These are phyloP conservation scores for Diplogasteroides magnus DNA, from an alignment of 1,140 invertebrate genomes.

Conservation along the genomic window DNA sequence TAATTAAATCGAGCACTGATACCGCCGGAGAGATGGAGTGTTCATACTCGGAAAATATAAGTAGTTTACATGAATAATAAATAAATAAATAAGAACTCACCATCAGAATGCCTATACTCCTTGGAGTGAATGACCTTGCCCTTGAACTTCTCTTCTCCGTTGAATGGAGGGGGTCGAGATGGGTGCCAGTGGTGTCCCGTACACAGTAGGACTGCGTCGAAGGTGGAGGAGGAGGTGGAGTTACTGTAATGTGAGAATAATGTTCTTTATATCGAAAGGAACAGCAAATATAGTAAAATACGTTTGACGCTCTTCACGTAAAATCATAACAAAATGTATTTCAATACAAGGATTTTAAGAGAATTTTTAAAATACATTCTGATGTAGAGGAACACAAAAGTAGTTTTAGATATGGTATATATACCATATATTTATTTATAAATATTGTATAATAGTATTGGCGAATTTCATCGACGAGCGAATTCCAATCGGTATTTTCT, in stretches of 20 bases:
- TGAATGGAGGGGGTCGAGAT: conserved; percentile 43
- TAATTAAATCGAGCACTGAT: no score
- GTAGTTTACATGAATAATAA: no score
- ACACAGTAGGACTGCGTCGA: conserved; percentile 51
- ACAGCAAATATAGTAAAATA: not conserved
- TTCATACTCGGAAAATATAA: no score
- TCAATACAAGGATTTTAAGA: not conserved
- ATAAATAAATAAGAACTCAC: no score
- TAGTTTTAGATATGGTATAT: not conserved
- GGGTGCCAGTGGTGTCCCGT: conserved; percentile 55
- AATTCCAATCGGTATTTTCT: no score
- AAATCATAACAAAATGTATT: no score
- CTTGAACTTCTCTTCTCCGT: conserved; percentile 57
- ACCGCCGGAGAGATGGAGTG: no score
- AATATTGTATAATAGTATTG: no score
- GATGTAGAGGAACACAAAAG: not conserved
- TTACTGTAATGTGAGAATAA: not conserved
- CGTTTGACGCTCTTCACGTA: not conserved
- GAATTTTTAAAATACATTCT: conserved; percentile 1
- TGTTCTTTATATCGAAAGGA: not conserved
- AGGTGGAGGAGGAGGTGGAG: conserved; percentile 30
- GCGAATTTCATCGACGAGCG: no score
- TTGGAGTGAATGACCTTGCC: conserved; percentile 59
- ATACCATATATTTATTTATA: no score
- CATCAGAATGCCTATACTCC: conserved; percentile 53